Base-by-base conservation (phyloP, 64 coral and sea anemone species). In the Platygyra sinensis region DNA sequence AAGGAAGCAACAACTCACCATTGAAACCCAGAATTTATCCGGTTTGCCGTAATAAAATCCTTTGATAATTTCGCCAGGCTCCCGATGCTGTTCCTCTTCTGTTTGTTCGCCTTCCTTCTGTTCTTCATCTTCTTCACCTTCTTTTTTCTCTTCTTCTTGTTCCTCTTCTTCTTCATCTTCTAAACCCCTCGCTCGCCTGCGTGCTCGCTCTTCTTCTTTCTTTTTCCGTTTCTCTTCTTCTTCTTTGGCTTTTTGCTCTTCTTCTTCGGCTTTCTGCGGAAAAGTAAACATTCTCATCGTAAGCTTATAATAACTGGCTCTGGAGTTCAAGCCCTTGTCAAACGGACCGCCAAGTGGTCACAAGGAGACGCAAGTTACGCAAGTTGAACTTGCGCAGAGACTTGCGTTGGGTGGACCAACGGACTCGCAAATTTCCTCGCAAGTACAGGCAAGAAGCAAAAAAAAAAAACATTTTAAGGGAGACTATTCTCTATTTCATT, bases 231-330 rank as follows among this genome's bases (percentile, higher is more conserved):
- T 96, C 52, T 93, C 94, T 67, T 92, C 97, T 42, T 99, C 88
- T 52, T 96, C 94, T 80, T 99, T 95, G 8, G 97, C 97, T 72
- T 99, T 99, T 22, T 81, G 88, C 24, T 83, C 94, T 38, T 95
- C 97, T 91, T 93, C 91, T 89, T 99, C 97, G n/a, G 97, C 97
- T 93, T 99, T 93, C 95, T 98, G 86, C 67, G 29, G 6, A 80
- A 86, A 77, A 3, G 52, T 12, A 55, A 72, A 80, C 1, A 36
- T 36, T 36, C 33, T 36, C 1, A 36, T 36, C 33, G 33, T 36
- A 3, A 36, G 33, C 33, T 1, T 1, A 36, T 36, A 36, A 36
- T 36, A 1, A 36, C 33, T 36, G 33, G 3, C 33, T 36, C 33
- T 36, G 33, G 1, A 36, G 33, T 36, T n/a, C n/a, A n/a, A n/a